Evolutionary conservation across 2,888 invertebrate species (phyloP).

Genomic region (Agrotis ipsilon): DNA sequence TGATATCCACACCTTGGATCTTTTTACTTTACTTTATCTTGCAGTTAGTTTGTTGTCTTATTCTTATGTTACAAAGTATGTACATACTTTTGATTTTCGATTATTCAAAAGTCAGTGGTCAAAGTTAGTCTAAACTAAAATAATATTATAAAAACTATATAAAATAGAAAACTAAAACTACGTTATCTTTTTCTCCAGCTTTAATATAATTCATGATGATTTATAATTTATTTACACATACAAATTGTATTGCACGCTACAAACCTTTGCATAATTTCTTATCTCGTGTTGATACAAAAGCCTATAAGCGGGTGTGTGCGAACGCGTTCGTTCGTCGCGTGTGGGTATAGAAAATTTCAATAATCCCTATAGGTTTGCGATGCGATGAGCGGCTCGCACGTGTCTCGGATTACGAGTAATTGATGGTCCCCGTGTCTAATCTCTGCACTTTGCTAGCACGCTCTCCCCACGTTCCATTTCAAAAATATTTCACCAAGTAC

Average conservation of each 20-base stretch:
- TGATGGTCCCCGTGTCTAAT: constrained; percentile 88
- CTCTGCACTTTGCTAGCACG: constrained; percentile 85
- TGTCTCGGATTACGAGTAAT: constrained; percentile 88
- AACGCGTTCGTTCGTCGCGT: constrained; percentile 66
- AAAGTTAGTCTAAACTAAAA: no score
- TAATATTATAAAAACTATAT: no score
- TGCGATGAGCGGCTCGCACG: constrained; percentile 84
- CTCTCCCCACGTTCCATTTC: constrained; percentile 43
- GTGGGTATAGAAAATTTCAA: constrained; percentile 82
- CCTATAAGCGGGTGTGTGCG: constrained; percentile 43
- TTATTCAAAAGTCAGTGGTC: no score
- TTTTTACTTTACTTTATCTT: no score
- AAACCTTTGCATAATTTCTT: constrained; percentile 58
- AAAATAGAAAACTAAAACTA: no score
- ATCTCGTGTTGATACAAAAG: constrained; percentile 57
- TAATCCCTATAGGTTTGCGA: constrained; percentile 87
- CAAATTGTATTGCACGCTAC: constrained; percentile 31
- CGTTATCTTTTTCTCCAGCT: not conserved
- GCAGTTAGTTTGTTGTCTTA: no score
- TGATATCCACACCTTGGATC: no score
- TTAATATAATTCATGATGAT: constrained; percentile 21
- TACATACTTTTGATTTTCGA: no score
- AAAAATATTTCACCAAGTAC: constrained; percentile 51
- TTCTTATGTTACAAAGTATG: no score
- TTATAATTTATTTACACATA: constrained; percentile 42